These are phyloP conservation scores for Drosophila varians DNA, from an alignment of 1,140 invertebrate genomes.

Conservation along the genomic window DNA sequence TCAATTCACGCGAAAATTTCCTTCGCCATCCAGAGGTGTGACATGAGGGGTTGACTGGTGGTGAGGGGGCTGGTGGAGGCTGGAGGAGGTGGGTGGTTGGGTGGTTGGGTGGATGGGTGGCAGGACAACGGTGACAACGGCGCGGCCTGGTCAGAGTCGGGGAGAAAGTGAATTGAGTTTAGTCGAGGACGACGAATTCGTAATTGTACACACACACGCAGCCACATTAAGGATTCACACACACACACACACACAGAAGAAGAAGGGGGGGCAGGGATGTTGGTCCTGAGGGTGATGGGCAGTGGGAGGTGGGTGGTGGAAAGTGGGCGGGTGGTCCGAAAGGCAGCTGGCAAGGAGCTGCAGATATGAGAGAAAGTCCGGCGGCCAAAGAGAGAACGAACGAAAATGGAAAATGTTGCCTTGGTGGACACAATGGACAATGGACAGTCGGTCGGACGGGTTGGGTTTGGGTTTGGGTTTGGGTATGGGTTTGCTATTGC, in stretches of 20 bases:
- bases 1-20: constrained; percentile 81
- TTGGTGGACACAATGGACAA: constrained; percentile 73
- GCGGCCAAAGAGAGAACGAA: constrained; percentile 48
- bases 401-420: constrained; percentile 78
- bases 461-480: constrained; percentile 27
- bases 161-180: constrained; percentile 76
- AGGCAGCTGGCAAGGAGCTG: constrained; percentile 75
- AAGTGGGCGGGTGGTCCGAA: constrained; percentile 36
- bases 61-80: background rate
- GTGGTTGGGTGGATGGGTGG: constrained; percentile 43
- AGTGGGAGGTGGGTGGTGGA: constrained; percentile 56
- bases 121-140: constrained; percentile 64
- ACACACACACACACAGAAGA: constrained; percentile 8
- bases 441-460: constrained; percentile 37
- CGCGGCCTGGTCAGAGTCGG: constrained; percentile 42
- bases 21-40: constrained; percentile 68
- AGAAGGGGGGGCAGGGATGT: constrained; percentile 3
- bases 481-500: constrained; percentile 4
- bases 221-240: constrained; percentile 50
- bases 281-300: constrained; percentile 9
- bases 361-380: constrained; percentile 76
- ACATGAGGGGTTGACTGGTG: constrained; percentile 30
- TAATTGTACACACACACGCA: constrained; percentile 73
- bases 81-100: background rate
- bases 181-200: constrained; percentile 77